Conservation (phyloP, 2,888 invertebrate species). For the Oxyteleia sp. region DNA sequence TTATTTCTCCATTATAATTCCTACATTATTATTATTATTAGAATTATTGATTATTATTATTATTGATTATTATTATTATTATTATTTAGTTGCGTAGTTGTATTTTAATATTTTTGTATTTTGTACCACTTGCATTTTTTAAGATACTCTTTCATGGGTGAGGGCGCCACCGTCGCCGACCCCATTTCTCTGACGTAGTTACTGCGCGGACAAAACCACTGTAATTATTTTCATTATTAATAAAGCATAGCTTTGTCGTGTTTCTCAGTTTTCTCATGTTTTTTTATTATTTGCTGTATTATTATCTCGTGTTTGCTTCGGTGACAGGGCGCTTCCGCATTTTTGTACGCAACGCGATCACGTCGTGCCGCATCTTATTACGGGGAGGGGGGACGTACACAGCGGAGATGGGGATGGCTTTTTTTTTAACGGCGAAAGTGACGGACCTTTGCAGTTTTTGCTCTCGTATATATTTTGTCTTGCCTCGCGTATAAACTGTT, state of each 20-base stretch:
- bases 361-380: not conserved
- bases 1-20: constrained; percentile 53
- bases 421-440: constrained; percentile 4
- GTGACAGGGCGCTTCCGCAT: constrained; percentile 71
- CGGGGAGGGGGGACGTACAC: constrained; percentile 28
- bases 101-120: constrained; percentile 71
- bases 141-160: constrained; percentile 35
- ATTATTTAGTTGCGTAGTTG: constrained; percentile 72
- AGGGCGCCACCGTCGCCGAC: constrained; percentile 5
- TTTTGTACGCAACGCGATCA: constrained; percentile 29
- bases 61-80: constrained; percentile 61
- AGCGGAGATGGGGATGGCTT: constrained; percentile 18
- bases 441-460: constrained; percentile 11
- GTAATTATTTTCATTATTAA: constrained; percentile 65
- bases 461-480: not conserved
- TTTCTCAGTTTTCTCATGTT: constrained; percentile 30
- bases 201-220: constrained; percentile 54
- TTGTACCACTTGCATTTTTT: constrained; percentile 67
- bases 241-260: constrained; percentile 64
- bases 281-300: constrained; percentile 40
- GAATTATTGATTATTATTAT: constrained; percentile 57
- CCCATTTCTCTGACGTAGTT: constrained; percentile 51
- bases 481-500: not conserved
- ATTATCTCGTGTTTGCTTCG: constrained; percentile 61
- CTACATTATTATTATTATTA: constrained; percentile 62